phyloP scores from a whole-genome alignment of 30 jellyfish, hydroid and myxozoan genomes.

The Calvadosia cruxmelitensis region DNA sequence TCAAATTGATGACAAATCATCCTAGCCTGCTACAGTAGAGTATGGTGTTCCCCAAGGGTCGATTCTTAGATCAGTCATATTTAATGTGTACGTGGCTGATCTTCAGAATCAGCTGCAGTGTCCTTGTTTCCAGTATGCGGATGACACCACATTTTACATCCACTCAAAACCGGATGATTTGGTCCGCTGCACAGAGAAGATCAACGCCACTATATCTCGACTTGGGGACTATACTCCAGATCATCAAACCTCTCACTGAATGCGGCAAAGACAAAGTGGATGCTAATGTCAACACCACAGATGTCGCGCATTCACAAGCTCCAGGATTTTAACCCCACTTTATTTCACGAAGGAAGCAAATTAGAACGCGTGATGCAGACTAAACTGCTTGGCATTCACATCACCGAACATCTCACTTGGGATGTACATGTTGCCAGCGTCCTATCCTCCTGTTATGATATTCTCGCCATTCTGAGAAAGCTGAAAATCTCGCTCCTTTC shows the following conservation, averaged over 20 bases:
- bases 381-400: conserved; percentile 23
- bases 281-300: conserved; percentile 26
- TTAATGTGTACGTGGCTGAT: conserved; percentile 34
- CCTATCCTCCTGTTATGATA: conserved; percentile 29
- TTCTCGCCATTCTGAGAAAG: conserved; percentile 15
- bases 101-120: conserved; percentile 22
- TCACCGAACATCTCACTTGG: conserved; percentile 41
- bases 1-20: conserved; percentile 40
- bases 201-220: conserved; percentile 11
- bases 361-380: conserved; percentile 27
- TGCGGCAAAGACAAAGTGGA: conserved; percentile 26
- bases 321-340: conserved; percentile 11
- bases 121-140: conserved; percentile 31
- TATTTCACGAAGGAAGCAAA: conserved; percentile 4
- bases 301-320: conserved; percentile 18
- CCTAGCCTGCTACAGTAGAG: conserved; percentile 18
- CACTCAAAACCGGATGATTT: conserved; percentile 29
- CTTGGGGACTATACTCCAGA: conserved; percentile 11
- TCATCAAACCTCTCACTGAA: conserved; percentile 29
- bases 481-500: conserved; percentile 17
- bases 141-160: conserved; percentile 19
- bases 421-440: conserved; percentile 31
- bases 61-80: conserved; percentile 37
- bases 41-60: conserved; percentile 53
- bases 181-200: conserved; percentile 9